A percentile compares a stretch with the other conserved stretches of the same genome.
Conservation (phyloP, 2,888 invertebrate genomes). For the Dromius quadrimaculatus region DNA sequence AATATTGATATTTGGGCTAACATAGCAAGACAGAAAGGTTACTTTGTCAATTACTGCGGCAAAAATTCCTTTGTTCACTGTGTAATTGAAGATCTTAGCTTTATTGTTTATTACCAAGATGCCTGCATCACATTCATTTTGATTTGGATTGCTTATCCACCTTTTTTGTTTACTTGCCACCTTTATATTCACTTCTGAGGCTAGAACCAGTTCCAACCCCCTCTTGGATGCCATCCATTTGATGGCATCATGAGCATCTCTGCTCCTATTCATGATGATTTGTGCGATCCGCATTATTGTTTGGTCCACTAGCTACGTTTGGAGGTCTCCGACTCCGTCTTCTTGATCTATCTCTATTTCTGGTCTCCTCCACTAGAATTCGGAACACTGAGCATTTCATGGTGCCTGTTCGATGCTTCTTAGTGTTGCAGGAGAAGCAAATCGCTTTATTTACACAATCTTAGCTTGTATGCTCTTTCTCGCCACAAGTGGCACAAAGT, state of each 20-base stretch:
- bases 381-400: background rate
- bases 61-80: background rate
- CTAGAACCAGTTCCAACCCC: background rate
- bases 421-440: no score
- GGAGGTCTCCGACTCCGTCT: background rate
- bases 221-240: background rate
- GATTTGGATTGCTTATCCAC: no score
- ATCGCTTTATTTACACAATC: background rate
- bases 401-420: background rate
- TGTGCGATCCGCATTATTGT: background rate
- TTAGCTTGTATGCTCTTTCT: background rate
- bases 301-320: background rate
- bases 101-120: no score
- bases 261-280: background rate
- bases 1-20: background rate
- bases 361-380: background rate
- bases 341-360: background rate
- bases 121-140: no score
- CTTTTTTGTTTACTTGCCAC: background rate
- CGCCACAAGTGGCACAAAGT: background rate
- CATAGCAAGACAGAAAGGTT: background rate
- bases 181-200: background rate
- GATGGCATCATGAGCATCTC: background rate
- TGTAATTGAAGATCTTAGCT: no score
- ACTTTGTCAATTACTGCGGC: background rate